Conservation (phyloP, 2,797 vertebrate species). For the Anguilla megastoma region DNA sequence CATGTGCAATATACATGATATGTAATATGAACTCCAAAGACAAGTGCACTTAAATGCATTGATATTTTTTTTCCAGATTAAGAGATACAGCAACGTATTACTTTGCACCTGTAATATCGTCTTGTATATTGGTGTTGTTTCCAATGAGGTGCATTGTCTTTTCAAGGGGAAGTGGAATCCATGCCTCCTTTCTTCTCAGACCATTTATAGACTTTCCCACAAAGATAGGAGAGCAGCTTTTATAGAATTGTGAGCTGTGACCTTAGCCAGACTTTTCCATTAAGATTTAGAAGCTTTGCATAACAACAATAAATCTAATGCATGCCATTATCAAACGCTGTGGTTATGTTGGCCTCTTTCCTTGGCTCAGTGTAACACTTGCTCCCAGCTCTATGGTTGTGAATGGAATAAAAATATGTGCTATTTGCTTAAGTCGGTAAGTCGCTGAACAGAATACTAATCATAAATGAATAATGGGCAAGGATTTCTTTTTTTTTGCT, state of each 20-base stretch:
- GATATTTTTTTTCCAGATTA: neutral
- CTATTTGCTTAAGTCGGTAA: constrained; percentile 24
- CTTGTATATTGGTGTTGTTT: neutral
- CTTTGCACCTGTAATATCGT: neutral
- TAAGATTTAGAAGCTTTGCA: constrained; percentile 31
- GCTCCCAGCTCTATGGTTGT: neutral
- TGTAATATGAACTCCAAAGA: neutral
- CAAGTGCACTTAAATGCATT: neutral
- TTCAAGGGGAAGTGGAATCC: neutral
- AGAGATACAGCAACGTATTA: too few relatives aligned
- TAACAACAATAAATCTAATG: constrained; percentile 24
- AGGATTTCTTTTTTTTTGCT: neutral
- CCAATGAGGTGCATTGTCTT: neutral
- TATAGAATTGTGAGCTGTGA: constrained; percentile 19
- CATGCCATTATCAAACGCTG: constrained; percentile 22
- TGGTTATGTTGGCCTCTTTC: neutral
- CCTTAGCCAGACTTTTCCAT: constrained; percentile 21
- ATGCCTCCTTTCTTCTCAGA: neutral
- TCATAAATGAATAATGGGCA: constrained; percentile 33
- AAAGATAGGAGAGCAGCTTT: neutral
- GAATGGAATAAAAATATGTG: constrained; percentile 22
- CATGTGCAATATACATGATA: neutral
- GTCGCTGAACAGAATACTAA: constrained; percentile 26
- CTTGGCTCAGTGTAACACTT: neutral
- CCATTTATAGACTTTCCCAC: constrained; percentile 15